Evolutionary conservation across 2,113 vertebrate species (phyloP).

Genomic region (Thalassarche chlororhynchos): DNA sequence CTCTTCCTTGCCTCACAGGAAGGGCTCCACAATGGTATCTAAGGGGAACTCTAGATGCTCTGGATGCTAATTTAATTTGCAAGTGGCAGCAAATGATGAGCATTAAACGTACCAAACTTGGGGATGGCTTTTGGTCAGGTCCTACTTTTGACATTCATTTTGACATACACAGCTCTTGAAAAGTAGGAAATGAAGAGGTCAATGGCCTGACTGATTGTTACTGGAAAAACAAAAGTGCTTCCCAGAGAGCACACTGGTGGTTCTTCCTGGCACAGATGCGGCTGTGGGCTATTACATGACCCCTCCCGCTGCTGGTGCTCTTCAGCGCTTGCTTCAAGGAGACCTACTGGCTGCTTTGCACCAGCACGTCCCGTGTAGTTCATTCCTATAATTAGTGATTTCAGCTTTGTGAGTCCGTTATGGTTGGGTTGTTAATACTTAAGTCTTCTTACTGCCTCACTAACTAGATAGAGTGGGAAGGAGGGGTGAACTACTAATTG

Average conservation of each 20-base stretch:
- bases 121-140: neutral
- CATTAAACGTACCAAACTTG: neutral
- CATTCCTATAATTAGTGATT: neutral
- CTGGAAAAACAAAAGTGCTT: neutral
- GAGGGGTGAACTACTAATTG: neutral
- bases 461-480: neutral
- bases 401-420: neutral
- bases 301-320: neutral
- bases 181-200: neutral
- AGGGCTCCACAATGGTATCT: neutral
- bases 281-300: neutral
- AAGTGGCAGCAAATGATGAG: neutral
- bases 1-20: neutral
- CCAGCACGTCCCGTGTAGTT: rapidly evolving
- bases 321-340: neutral
- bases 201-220: too few species aligned
- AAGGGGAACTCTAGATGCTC: too few species aligned
- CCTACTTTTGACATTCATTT: neutral
- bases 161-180: neutral
- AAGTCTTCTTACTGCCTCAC: neutral
- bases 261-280: neutral
- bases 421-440: neutral
- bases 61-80: neutral
- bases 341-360: neutral
- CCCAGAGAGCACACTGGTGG: rapidly evolving